phyloP scores from a whole-genome alignment of 64 coral and sea anemone genomes.

The Montipora sp. region DNA sequence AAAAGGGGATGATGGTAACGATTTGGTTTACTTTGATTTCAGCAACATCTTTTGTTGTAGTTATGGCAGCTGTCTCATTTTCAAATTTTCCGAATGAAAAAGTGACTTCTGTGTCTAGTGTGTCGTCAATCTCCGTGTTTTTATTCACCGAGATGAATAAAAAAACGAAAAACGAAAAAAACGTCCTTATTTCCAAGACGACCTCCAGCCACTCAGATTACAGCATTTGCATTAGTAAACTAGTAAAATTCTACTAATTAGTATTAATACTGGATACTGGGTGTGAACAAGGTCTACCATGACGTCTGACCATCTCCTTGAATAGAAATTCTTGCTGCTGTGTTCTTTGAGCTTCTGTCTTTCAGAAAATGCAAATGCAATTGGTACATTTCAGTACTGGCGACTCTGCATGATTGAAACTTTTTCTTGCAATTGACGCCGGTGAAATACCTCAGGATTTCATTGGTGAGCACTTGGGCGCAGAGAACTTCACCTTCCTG shows the following conservation, averaged over 20 bases:
- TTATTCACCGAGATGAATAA: too few relatives aligned
- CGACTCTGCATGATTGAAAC: not conserved
- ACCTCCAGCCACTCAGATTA: too few relatives aligned
- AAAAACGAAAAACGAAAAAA: too few relatives aligned
- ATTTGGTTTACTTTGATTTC: conserved; percentile 44
- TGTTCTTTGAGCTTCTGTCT: not conserved
- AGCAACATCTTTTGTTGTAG: conserved; percentile 16
- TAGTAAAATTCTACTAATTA: not conserved
- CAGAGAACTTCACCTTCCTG: not conserved
- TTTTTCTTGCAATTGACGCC: not conserved
- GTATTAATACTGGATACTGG: not conserved
- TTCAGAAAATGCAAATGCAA: not conserved
- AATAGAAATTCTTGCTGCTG: not conserved
- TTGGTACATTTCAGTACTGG: not conserved
- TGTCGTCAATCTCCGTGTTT: not conserved
- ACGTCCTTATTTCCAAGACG: not conserved
- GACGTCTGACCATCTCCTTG: not conserved
- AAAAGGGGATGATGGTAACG: not conserved
- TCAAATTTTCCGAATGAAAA: not conserved
- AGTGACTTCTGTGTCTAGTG: not conserved
- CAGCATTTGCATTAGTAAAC: too few relatives aligned
- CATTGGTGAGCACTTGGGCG: not conserved
- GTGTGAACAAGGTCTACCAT: not conserved
- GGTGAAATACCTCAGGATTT: not conserved
- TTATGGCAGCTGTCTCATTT: not conserved